These are phyloP conservation scores for Ctenopoma multispine DNA, from an alignment of 2,797 vertebrate genomes.

Conservation along the genomic window DNA sequence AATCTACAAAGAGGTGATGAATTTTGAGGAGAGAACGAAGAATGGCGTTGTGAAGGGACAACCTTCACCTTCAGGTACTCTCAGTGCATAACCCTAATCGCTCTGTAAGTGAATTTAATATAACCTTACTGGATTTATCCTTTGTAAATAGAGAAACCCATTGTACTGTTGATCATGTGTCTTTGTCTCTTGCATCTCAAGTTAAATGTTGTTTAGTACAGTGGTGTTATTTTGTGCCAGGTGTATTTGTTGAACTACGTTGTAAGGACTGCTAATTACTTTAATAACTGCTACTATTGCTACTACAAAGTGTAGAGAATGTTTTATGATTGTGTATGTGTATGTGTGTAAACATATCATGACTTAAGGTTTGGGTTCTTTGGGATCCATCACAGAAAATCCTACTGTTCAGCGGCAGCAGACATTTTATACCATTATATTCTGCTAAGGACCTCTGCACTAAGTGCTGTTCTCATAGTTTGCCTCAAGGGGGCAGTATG, in stretches of 20 bases:
- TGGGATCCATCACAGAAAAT: constrained; percentile 45
- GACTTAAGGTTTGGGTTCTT: constrained; percentile 73
- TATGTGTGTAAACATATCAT: constrained; percentile 60
- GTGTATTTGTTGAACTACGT: constrained; percentile 30
- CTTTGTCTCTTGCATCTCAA: constrained; percentile 71
- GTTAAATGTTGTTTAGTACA: constrained; percentile 51
- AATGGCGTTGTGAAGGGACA: constrained; percentile 99
- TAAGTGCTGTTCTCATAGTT: constrained; percentile 21
- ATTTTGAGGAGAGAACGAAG: constrained; percentile 99
- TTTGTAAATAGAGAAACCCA: constrained; percentile 75
- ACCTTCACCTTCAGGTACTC: constrained; percentile 99
- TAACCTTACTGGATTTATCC: constrained; percentile 79
- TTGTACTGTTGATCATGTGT: constrained; percentile 81
- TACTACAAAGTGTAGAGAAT: not conserved
- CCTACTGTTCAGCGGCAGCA: constrained; percentile 28
- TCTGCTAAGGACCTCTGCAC: not conserved
- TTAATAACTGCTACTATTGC: constrained; percentile 17
- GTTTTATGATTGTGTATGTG: constrained; percentile 40
- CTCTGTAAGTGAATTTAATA: constrained; percentile 90
- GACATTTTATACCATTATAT: not conserved
- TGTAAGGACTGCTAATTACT: not conserved
- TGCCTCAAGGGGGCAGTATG: constrained; percentile 67
- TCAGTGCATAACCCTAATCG: constrained; percentile 90
- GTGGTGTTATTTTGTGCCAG: constrained; percentile 40
- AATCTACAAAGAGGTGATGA: constrained; percentile 99